Evolutionary conservation across 2,888 invertebrate species (phyloP), one percentile per base, ranked within the genome.

Genomic region (Caradrina kadenii): DNA sequence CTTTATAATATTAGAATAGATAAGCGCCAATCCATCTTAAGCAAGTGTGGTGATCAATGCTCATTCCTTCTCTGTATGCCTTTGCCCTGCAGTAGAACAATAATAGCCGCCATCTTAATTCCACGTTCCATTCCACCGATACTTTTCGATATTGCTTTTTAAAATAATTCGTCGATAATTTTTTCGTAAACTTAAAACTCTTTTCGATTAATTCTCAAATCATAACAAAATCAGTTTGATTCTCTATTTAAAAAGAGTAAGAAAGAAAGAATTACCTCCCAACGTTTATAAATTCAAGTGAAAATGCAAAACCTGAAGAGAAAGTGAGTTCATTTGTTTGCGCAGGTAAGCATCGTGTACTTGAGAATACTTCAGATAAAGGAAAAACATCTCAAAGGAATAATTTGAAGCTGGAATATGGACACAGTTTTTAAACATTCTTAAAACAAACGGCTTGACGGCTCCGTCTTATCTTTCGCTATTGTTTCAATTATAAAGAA

Each of bases 301-400:
- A 42, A 68, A 63, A 31, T 69, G 65, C 8, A 63, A n/a, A 80
- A 52, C 58, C 59, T 31, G 10, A 21, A 54, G 21, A 35, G 11
- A 45, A 66, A 73, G 10, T 52, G 60, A 69, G 49, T 77, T 63
- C 19, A 63, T 77, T 70, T 77, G 63, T 76, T 65, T 80, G 49
- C 10, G 10, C 26, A 63, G 63, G 71, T 61, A 75, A 69, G 65
- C 15, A 53, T n/a, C 22, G 21, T 31, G 58, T 70, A 52, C 55
- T 53, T 48, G 17, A 79, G 45, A 55, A 74, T 50, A 45, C 70
- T 50, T 60, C 10, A 19, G 62, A 58, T 65, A 67, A 54, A 69
- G 48, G 35, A 56, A 50, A 53, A 45, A 0, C 17, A 35, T 48
- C 81, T 66, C 72, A 71, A 76, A 78, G 63, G 61, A 80, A 56